Conservation (phyloP, 2,113 vertebrate genomes). For the Vidua macroura region DNA sequence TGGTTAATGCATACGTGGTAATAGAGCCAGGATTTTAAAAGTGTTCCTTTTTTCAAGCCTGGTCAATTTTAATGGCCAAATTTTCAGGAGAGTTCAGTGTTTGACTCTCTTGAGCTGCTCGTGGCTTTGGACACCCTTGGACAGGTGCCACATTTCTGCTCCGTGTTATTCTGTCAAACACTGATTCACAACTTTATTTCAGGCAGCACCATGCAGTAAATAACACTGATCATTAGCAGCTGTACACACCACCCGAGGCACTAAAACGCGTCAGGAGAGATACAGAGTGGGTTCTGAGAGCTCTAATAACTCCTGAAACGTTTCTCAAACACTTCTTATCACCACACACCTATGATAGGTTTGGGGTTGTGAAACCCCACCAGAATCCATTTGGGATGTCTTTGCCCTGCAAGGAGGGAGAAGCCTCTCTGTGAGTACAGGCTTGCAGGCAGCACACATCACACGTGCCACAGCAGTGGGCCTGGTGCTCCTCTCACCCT, state of each 20-base stretch:
- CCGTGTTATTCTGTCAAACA: background rate
- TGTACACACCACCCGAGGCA: background rate
- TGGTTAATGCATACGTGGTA: background rate
- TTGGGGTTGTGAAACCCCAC: background rate
- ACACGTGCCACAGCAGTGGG: background rate
- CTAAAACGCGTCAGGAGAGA: background rate
- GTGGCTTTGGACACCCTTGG: background rate
- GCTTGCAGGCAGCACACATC: fast-evolving
- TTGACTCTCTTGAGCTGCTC: background rate
- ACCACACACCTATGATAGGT: background rate
- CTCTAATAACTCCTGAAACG: background rate
- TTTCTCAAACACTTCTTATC: background rate
- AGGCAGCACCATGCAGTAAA: background rate
- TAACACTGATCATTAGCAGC: background rate
- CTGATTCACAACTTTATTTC: slow-evolving; percentile 25
- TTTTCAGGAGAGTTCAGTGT: background rate
- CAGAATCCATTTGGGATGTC: background rate
- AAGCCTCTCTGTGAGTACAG: background rate
- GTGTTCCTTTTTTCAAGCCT: background rate
- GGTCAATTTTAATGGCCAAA: background rate
- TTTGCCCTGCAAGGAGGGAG: background rate
- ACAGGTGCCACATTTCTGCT: background rate
- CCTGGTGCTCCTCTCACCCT: background rate
- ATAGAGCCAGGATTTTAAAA: background rate
- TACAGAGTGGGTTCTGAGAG: background rate